These are phyloP conservation scores for Nilaparvata lugens DNA, from an alignment of 1,140 invertebrate genomes.

Conservation along the genomic window DNA sequence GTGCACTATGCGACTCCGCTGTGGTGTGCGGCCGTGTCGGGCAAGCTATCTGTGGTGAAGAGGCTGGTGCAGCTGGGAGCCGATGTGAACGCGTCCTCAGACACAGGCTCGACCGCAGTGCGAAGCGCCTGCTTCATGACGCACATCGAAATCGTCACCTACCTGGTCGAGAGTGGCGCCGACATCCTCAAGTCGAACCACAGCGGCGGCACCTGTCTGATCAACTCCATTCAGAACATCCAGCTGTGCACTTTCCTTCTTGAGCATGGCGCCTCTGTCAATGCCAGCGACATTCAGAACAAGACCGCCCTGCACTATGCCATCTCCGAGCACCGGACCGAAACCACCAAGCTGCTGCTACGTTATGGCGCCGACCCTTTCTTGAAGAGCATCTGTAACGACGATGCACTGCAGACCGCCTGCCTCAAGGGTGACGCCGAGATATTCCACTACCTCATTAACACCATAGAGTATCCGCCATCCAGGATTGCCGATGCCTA, in stretches of 20 bases:
- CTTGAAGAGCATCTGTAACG: slow-evolving; percentile 67
- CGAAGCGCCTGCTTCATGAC: slow-evolving; percentile 91
- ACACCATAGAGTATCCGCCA: slow-evolving; percentile 48
- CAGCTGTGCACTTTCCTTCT: slow-evolving; percentile 73
- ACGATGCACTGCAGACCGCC: slow-evolving; percentile 84
- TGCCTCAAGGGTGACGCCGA: slow-evolving; percentile 77
- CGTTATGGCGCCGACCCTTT: slow-evolving; percentile 69
- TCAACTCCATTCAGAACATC: slow-evolving; percentile 84
- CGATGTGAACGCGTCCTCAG: slow-evolving; percentile 73
- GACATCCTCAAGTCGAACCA: slow-evolving; percentile 80
- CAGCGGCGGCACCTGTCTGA: slow-evolving; percentile 88
- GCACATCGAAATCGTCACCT: slow-evolving; percentile 62
- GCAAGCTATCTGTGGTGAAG: slow-evolving; percentile 65
- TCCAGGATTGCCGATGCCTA: slow-evolving; percentile 70
- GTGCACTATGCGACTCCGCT: slow-evolving; percentile 78
- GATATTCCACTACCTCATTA: slow-evolving; percentile 68
- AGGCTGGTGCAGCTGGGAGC: slow-evolving; percentile 71
- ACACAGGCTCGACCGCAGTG: slow-evolving; percentile 81
- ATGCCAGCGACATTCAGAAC: slow-evolving; percentile 80
- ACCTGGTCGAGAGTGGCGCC: slow-evolving; percentile 73
- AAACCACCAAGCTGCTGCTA: slow-evolving; percentile 74
- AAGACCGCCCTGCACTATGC: slow-evolving; percentile 92
- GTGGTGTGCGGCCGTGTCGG: slow-evolving; percentile 90
- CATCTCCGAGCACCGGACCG: slow-evolving; percentile 59
- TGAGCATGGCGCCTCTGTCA: slow-evolving; percentile 65